A percentile compares a stretch with the other conserved stretches of the same genome.
phyloP scores from a whole-genome alignment of 2,113 vertebrate genomes.

The Chionomys nivalis region DNA sequence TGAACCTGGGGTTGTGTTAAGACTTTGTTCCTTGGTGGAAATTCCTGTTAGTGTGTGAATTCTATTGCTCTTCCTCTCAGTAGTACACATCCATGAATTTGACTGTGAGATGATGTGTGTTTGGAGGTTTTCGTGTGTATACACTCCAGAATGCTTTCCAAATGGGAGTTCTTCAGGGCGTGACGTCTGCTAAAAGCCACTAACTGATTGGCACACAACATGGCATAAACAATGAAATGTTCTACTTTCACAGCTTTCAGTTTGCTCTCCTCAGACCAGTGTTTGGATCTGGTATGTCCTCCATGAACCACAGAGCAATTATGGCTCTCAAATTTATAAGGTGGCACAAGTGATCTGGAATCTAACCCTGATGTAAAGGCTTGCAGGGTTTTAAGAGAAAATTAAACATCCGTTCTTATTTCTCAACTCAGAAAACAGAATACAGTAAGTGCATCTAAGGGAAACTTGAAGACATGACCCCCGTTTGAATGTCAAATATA shows the following conservation, averaged over 20 bases:
- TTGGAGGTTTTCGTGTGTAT: background rate
- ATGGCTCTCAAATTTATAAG: background rate
- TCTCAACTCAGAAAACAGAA: constrained; percentile 3
- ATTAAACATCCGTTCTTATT: constrained; percentile 49
- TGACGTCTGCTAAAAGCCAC: background rate
- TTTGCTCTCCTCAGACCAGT: background rate
- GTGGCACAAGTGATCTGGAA: background rate
- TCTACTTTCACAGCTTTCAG: background rate
- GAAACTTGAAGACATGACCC: background rate
- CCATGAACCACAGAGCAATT: background rate
- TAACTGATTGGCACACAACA: background rate
- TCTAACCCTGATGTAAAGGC: background rate
- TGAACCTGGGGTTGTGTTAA: background rate
- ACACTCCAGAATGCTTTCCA: background rate
- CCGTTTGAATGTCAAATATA: background rate
- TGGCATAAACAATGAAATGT: accelerated
- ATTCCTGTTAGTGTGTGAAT: accelerated
- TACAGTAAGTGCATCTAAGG: background rate
- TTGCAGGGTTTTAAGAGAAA: constrained; percentile 41
- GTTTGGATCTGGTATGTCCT: background rate
- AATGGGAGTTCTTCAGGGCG: background rate
- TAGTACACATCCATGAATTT: background rate
- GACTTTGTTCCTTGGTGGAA: background rate
- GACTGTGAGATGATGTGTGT: background rate
- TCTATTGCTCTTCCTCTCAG: background rate